phyloP scores from a whole-genome alignment of 2,113 vertebrate genomes.

The Arvicanthis niloticus region DNA sequence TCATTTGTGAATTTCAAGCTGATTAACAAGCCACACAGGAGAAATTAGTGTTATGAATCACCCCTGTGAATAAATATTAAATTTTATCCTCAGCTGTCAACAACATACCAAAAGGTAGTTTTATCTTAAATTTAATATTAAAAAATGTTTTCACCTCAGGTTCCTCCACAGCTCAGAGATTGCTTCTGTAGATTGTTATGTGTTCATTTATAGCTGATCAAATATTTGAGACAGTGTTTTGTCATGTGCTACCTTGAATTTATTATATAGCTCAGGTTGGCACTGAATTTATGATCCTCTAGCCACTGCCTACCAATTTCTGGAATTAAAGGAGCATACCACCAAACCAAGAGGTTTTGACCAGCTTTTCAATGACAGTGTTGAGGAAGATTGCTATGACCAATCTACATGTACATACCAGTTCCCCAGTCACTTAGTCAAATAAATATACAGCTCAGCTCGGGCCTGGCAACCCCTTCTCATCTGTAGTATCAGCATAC shows the following conservation, averaged over 20 bases:
- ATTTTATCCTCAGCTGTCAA: background rate
- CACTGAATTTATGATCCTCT: background rate
- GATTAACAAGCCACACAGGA: background rate
- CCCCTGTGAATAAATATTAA: background rate
- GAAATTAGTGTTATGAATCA: slow-evolving; percentile 23
- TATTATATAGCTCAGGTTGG: background rate
- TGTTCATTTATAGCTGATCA: background rate
- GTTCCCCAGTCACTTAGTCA: background rate
- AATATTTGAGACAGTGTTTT: background rate
- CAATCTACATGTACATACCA: background rate
- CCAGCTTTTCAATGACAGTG: background rate
- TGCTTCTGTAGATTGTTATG: background rate
- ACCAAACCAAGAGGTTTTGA: too few species aligned
- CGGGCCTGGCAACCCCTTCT: background rate
- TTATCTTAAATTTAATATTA: background rate
- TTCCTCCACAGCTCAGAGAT: background rate
- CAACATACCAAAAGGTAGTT: background rate
- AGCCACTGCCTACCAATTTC: background rate
- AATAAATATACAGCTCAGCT: background rate
- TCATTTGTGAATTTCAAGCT: slow-evolving; percentile 9
- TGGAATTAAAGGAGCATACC: background rate
- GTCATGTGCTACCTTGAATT: background rate
- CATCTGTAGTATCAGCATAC: background rate
- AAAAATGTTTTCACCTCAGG: background rate
- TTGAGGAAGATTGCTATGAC: background rate